Percentiles rank a stretch among this genome's conserved stretches.
Evolutionary conservation across 1,140 invertebrate species (phyloP).

Genomic region (Lepidurus apus): DNA sequence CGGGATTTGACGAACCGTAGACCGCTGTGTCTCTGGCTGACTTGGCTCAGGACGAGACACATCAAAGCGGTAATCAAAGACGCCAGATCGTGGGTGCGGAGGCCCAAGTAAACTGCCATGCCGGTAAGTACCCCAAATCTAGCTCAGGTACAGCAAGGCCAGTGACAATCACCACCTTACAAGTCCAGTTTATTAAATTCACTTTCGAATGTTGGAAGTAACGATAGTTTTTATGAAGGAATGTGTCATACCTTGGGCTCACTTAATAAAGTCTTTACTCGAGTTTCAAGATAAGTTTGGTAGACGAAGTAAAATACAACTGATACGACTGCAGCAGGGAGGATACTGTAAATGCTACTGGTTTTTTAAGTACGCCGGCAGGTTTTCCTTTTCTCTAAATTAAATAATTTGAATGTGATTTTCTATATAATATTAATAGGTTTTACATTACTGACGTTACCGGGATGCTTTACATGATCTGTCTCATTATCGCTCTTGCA

Average conservation of each 20-base stretch:
- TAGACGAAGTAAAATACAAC: conserved; percentile 60
- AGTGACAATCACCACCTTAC: conserved; percentile 58
- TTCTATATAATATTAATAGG: background rate
- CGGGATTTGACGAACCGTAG: conserved; percentile 50
- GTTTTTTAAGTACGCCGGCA: background rate
- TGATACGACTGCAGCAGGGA: conserved; percentile 32
- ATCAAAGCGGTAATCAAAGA: conserved; percentile 89
- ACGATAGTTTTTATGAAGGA: too few species aligned
- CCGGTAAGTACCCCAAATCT: conserved; percentile 88
- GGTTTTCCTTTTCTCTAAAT: conserved; percentile 4
- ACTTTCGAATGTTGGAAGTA: background rate
- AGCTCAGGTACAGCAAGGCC: conserved; percentile 67
- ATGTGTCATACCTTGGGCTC: too few species aligned
- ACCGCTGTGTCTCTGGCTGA: conserved; percentile 59
- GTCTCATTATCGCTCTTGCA: background rate
- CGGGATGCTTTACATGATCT: background rate
- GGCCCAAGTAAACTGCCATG: conserved; percentile 78
- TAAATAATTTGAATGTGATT: background rate
- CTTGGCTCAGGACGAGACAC: conserved; percentile 82
- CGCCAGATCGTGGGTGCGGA: conserved; percentile 80
- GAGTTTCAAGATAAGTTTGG: conserved; percentile 74
- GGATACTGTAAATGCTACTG: conserved; percentile 22
- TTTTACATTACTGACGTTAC: background rate
- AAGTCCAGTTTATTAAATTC: conserved; percentile 5
- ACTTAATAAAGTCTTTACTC: conserved; percentile 75